These are phyloP conservation scores for Dusona sp. DNA, from an alignment of 2,888 invertebrate species.

Conservation along the genomic window DNA sequence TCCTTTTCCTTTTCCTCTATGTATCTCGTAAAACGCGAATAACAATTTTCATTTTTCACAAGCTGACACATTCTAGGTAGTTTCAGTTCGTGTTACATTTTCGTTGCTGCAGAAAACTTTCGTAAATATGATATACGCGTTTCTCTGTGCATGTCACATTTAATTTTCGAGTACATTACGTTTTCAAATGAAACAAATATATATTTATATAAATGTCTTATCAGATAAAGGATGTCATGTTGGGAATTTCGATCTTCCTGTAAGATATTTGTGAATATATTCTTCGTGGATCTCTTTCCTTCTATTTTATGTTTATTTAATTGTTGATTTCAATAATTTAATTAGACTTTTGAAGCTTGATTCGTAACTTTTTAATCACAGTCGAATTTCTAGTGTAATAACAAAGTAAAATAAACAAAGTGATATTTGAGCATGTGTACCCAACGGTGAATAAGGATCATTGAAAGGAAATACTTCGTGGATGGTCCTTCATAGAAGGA, in stretches of 20 bases:
- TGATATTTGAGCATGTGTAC: background rate
- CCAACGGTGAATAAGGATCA: background rate
- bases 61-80: conserved; percentile 10
- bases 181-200: background rate
- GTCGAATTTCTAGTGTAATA: background rate
- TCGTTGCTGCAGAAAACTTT: background rate
- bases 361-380: background rate
- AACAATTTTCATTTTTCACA: conserved; percentile 57
- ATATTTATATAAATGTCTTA: background rate
- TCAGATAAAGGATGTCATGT: background rate
- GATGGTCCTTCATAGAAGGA: background rate
- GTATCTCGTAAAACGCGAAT: conserved; percentile 50
- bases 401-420: background rate
- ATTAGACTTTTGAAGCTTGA: background rate
- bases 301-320: background rate
- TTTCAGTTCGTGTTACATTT: conserved; percentile 2
- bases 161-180: conserved; percentile 16
- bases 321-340: background rate
- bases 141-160: conserved; percentile 13
- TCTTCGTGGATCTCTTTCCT: background rate
- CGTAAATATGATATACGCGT: conserved; percentile 29
- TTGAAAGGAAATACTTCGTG: background rate
- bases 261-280: background rate
- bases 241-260: background rate
- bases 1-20: conserved; percentile 5